Percentiles rank a stretch among this genome's conserved stretches.
Evolutionary conservation across 2,797 vertebrate species (phyloP).

Genomic region (Rhabdomys pumilio): DNA sequence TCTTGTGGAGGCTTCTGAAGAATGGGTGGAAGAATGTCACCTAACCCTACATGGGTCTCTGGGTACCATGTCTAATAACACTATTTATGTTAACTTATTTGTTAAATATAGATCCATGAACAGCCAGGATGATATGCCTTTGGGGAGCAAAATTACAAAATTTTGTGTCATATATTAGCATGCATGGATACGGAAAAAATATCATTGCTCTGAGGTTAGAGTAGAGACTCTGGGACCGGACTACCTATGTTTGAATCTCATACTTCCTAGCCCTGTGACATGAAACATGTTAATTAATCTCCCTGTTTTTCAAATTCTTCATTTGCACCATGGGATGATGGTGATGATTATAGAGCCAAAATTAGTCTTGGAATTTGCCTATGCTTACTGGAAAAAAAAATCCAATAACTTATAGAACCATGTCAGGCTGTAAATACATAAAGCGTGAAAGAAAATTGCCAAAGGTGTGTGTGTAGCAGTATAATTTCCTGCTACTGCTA

Average conservation of each 20-base stretch:
- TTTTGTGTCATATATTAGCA: background rate
- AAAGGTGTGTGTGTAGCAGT: background rate
- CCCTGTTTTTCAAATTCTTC: conserved; percentile 29
- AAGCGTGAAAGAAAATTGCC: background rate
- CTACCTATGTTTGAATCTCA: background rate
- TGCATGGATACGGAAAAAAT: background rate
- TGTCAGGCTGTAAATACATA: background rate
- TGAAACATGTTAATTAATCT: conserved; percentile 5
- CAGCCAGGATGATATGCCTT: background rate
- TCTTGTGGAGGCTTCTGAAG: background rate
- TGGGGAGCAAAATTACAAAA: conserved; percentile 59
- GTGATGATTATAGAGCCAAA: background rate
- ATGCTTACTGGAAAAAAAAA: background rate
- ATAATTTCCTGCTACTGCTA: no score
- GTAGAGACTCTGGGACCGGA: background rate
- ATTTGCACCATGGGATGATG: conserved; percentile 4
- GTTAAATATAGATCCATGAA: background rate
- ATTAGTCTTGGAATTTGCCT: background rate
- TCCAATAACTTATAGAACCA: background rate
- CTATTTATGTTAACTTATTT: background rate
- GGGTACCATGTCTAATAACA: background rate
- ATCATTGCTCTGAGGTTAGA: background rate
- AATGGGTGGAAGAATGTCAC: background rate
- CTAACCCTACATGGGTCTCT: background rate
- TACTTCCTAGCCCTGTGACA: background rate